Evolutionary conservation across 2,888 invertebrate genomes (phyloP), one percentile per base, ranked within the genome.

Genomic region (Coleophora deauratella): DNA sequence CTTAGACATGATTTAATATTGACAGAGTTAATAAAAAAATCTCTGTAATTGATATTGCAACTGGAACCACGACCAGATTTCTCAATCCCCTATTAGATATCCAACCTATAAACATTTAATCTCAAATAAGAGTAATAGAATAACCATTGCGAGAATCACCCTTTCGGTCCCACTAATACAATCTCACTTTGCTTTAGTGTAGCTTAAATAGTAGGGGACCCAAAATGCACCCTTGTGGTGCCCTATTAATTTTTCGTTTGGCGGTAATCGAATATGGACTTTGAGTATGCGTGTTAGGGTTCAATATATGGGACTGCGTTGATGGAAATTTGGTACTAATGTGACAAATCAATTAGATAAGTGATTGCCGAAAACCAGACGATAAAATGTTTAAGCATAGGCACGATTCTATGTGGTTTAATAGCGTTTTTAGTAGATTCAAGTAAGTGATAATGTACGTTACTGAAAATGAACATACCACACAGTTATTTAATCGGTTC

Each of bases 131-230:
- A 66, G 72, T 77, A 81, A 82, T 81, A 80, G 74, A 79, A 79
- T 81, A 75, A 75, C 75, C 65, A 73, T 76, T 72, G 70, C 61
- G 72, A 76, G 76, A 75, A 73, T 68, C 72, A 79, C 80, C 82
- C 80, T 75, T 77, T 75, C 66, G 47, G 50, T 21, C 31, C 9
- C 31, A 57, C 57, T 70, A 74, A 77, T 75, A 68, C 65, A 54
- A 65, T 72, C 75, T 66, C 62, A 66, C 54, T 63, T 61, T 55
- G 46, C 55, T 47, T 50, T 50, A 47, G 52, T 52, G 51, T 49
- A 51, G 15, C 21, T 21, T 21, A 38, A 40, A 58, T 58, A 63
- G 60, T 50, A 45, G 60, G 57, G 56, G 52, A 45, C 45, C 43
- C 27, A 44, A 31, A 27, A 50, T 45, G 41, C 53, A 47, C 47